A percentile compares a stretch with the other conserved stretches of the same genome.
Evolutionary conservation across 2,797 vertebrate species (phyloP).

Genomic region (Austrolebias charrua): DNA sequence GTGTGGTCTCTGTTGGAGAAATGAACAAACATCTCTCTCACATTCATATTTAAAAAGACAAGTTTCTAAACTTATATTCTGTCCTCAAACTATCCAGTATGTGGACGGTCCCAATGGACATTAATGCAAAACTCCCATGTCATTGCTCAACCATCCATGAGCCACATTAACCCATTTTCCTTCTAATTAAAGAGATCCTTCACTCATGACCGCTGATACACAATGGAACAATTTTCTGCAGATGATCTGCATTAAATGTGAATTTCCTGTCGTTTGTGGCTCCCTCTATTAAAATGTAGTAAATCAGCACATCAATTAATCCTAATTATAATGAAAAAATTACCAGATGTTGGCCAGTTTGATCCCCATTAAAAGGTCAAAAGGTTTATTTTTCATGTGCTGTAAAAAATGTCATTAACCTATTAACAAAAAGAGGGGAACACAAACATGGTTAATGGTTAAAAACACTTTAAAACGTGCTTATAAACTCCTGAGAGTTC

Average conservation of each 20-base stretch:
- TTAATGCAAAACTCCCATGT: conserved; percentile 16
- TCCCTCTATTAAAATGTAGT: not conserved
- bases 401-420: not conserved
- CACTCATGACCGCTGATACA: conserved; percentile 58
- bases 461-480: too few relatives aligned
- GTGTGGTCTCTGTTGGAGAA: conserved; percentile 50
- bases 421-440: too few relatives aligned
- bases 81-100: not conserved
- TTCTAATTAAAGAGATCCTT: conserved; percentile 54
- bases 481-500: too few relatives aligned
- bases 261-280: conserved; percentile 30
- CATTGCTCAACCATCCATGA: conserved; percentile 52
- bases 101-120: not conserved
- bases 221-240: conserved; percentile 50
- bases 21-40: not conserved
- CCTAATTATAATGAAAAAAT: conserved; percentile 8
- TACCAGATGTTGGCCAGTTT: conserved; percentile 12
- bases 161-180: conserved; percentile 63
- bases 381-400: conserved; percentile 3
- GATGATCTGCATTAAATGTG: conserved; percentile 36
- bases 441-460: too few relatives aligned
- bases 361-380: conserved; percentile 16
- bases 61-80: not conserved
- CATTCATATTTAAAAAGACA: conserved; percentile 1
- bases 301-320: conserved; percentile 13